These are phyloP conservation scores for Remorina albescens DNA, from an alignment of 2,797 vertebrate species.

Conservation along the genomic window DNA sequence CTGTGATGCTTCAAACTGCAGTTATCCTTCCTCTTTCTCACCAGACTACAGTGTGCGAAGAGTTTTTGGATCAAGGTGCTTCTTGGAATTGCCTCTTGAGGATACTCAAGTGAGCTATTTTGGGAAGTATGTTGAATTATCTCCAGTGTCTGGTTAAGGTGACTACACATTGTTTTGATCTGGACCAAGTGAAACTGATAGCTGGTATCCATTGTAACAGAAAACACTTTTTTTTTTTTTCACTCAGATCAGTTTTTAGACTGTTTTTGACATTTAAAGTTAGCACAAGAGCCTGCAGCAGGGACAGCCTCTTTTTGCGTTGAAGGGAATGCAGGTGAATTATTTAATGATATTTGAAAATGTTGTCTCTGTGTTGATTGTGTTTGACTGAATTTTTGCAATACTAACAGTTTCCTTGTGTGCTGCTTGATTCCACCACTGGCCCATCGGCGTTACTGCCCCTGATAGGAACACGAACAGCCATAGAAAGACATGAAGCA, in stretches of 20 bases:
- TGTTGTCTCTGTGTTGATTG: slow-evolving; percentile 22
- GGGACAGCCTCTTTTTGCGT: slow-evolving; percentile 15
- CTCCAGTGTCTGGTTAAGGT: slow-evolving; percentile 1
- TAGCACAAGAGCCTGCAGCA: slow-evolving; percentile 39
- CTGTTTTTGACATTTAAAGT: slow-evolving; percentile 36
- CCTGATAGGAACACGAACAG: slow-evolving; percentile 38
- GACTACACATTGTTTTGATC: slow-evolving; percentile 30
- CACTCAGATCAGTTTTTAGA: slow-evolving; percentile 21
- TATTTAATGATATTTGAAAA: slow-evolving; percentile 51
- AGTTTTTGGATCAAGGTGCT: not conserved
- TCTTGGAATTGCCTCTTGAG: slow-evolving; percentile 35
- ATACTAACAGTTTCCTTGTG: slow-evolving; percentile 40
- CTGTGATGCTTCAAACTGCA: slow-evolving; percentile 35
- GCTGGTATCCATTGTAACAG: slow-evolving; percentile 24
- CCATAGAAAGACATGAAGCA: slow-evolving; percentile 37
- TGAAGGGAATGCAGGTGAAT: slow-evolving; percentile 10
- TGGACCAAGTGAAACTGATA: slow-evolving; percentile 19
- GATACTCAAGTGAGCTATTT: slow-evolving; percentile 10
- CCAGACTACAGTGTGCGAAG: not conserved
- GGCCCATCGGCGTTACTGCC: slow-evolving; percentile 43
- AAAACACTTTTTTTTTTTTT: too few species aligned
- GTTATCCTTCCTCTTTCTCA: slow-evolving; percentile 15
- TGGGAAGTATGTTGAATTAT: slow-evolving; percentile 10
- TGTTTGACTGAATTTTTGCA: slow-evolving; percentile 3
- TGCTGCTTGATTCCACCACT: slow-evolving; percentile 32